Conservation (phyloP, 2,797 vertebrate genomes). For the Cynodonichthys magdalenae region DNA sequence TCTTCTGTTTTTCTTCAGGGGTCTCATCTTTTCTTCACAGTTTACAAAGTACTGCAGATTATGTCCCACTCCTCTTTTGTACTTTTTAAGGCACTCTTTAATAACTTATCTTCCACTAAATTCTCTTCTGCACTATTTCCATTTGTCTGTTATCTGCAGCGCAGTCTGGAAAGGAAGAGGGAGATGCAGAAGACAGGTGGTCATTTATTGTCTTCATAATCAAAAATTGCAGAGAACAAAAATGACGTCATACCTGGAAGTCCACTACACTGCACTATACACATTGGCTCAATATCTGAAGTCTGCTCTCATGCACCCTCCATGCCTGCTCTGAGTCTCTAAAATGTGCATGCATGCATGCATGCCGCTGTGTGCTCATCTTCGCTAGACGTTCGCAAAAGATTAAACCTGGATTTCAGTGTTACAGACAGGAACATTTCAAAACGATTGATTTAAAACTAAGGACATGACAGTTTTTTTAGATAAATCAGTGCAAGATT, state of each 20-base stretch:
- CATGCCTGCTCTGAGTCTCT: slow-evolving; percentile 26
- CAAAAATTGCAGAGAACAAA: slow-evolving; percentile 54
- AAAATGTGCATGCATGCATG: slow-evolving; percentile 17
- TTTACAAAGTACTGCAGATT: slow-evolving; percentile 62
- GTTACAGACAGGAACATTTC: slow-evolving; percentile 4
- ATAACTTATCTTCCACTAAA: slow-evolving; percentile 30
- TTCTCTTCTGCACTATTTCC: slow-evolving; percentile 30
- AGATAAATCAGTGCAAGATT: neutral
- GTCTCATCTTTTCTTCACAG: slow-evolving; percentile 82
- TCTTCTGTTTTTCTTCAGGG: slow-evolving; percentile 84
- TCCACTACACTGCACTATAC: slow-evolving; percentile 42
- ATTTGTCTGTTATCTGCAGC: slow-evolving; percentile 37
- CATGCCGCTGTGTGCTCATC: slow-evolving; percentile 6
- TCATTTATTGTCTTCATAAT: slow-evolving; percentile 63
- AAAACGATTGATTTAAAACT: slow-evolving; percentile 1
- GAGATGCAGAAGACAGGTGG: slow-evolving; percentile 58
- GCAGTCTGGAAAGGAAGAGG: slow-evolving; percentile 55
- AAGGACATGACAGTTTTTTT: slow-evolving; percentile 3
- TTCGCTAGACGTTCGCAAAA: neutral
- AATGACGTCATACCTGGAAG: slow-evolving; percentile 58
- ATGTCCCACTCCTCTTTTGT: slow-evolving; percentile 37
- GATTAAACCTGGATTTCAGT: slow-evolving; percentile 16
- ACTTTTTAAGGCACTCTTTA: slow-evolving; percentile 69
- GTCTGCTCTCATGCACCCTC: slow-evolving; percentile 29
- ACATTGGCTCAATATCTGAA: slow-evolving; percentile 41